A percentile compares a stretch with the other conserved stretches of the same genome.
Evolutionary conservation across 2,888 invertebrate genomes (phyloP).

Genomic region (Epirrhoe tristata): DNA sequence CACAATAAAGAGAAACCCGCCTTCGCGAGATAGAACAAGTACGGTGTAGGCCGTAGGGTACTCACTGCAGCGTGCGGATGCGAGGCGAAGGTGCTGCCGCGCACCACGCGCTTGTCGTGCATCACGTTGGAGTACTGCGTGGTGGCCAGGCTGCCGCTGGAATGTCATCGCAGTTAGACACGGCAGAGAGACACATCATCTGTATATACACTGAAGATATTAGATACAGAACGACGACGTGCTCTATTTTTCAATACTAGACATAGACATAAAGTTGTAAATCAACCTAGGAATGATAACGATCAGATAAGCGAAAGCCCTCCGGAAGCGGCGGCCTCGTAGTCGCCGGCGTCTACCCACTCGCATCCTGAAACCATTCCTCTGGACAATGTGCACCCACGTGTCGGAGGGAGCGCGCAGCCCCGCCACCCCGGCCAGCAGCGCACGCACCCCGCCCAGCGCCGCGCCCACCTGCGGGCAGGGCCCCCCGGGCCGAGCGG

Average conservation of each 20-base stretch:
- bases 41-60: too few species aligned
- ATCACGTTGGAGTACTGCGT: constrained; percentile 88
- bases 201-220: too few species aligned
- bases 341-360: constrained; percentile 36
- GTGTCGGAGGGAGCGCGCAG: constrained; percentile 11
- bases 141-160: constrained; percentile 66
- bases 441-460: constrained; percentile 66
- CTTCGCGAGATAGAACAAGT: too few species aligned
- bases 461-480: constrained; percentile 56
- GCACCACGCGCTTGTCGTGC: constrained; percentile 94
- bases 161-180: constrained; percentile 42
- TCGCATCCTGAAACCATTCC: constrained; percentile 21
- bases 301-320: constrained; percentile 33
- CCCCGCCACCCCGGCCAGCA: constrained; percentile 64
- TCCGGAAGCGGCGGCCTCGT: constrained; percentile 46
- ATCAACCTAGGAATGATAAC: constrained; percentile 2
- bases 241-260: too few species aligned
- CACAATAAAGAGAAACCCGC: too few species aligned
- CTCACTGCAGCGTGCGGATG: constrained; percentile 75
- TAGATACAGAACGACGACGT: too few species aligned
- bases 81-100: constrained; percentile 92
- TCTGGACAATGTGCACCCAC: constrained; percentile 6
- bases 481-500: constrained; percentile 56
- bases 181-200: too few species aligned
- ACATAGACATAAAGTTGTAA: too few species aligned